Percentiles rank a stretch among this genome's conserved stretches.
Evolutionary conservation across 2,888 invertebrate genomes (phyloP).

Genomic region (Zhuqinia jingwanae): DNA sequence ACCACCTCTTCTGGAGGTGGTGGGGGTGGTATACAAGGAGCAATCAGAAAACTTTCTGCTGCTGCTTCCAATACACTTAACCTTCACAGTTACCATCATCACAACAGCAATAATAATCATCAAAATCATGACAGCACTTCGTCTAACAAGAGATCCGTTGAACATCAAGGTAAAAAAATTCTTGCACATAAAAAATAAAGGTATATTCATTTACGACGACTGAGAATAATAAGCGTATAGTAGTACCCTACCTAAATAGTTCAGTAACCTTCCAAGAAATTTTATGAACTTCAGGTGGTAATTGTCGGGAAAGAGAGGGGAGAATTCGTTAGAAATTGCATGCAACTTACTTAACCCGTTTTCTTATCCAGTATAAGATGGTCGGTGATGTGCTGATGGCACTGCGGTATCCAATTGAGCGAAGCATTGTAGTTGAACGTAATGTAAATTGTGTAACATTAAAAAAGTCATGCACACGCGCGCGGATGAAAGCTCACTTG

Average conservation of each 20-base stretch:
- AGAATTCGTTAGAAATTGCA: neutral
- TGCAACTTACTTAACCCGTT: no score
- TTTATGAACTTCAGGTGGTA: conserved; percentile 15
- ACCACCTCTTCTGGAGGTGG: conserved; percentile 49
- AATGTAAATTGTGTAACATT: neutral
- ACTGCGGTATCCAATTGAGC: neutral
- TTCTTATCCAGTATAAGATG: no score
- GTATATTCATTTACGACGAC: no score
- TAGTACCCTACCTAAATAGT: no score
- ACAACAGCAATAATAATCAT: conserved; percentile 49
- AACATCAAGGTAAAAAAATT: conserved; percentile 64
- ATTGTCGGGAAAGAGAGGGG: neutral
- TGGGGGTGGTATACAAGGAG: conserved; percentile 62
- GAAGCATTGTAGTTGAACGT: neutral
- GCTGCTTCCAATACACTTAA: conserved; percentile 80
- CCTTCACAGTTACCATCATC: conserved; percentile 80
- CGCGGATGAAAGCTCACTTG: no score
- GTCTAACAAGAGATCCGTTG: conserved; percentile 62
- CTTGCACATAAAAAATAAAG: neutral
- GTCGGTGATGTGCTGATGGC: no score
- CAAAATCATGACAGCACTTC: conserved; percentile 63
- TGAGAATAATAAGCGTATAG: no score
- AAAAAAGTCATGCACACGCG: neutral
- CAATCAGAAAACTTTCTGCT: conserved; percentile 64
- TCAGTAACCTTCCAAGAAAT: no score